Evolutionary conservation across 2,113 vertebrate genomes (phyloP).

Genomic region (Falco punctatus): DNA sequence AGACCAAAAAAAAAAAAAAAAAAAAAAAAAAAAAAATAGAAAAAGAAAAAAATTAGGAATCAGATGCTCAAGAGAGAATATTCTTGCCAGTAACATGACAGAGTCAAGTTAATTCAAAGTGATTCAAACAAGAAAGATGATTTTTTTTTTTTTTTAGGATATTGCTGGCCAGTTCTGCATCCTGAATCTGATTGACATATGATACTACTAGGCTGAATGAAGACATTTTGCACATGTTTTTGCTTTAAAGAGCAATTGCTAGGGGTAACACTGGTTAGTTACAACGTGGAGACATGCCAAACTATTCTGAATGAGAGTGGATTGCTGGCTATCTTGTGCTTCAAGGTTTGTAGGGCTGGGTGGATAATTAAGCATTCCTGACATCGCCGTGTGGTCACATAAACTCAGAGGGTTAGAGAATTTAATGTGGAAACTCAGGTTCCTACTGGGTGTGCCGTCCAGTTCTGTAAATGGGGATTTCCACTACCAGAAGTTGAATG

Average conservation of each 20-base stretch:
- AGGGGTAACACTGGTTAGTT: conserved; percentile 48
- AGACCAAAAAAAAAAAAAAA: background rate
- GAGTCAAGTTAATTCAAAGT: conserved; percentile 63
- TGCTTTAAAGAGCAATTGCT: conserved; percentile 67
- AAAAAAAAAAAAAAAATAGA: background rate
- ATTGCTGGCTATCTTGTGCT: conserved; percentile 23
- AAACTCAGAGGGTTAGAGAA: background rate
- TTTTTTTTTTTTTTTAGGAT: background rate
- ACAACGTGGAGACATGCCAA: background rate
- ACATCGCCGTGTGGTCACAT: background rate
- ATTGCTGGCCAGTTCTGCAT: conserved; percentile 38
- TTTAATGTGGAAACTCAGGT: background rate
- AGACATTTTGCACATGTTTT: conserved; percentile 60
- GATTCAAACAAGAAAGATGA: conserved; percentile 45
- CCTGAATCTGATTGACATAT: conserved; percentile 63
- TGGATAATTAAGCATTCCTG: conserved; percentile 16
- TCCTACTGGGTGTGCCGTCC: background rate
- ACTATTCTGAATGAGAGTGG: background rate
- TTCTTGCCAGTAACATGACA: conserved; percentile 57
- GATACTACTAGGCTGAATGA: conserved; percentile 50
- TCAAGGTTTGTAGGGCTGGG: conserved; percentile 19
- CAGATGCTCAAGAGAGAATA: conserved; percentile 45
- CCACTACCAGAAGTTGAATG: background rate
- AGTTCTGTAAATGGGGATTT: background rate
- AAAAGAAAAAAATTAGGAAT: conserved; percentile 36